Evolutionary conservation across 2,888 invertebrate genomes (phyloP).

Genomic region (Diplolepis rosae): DNA sequence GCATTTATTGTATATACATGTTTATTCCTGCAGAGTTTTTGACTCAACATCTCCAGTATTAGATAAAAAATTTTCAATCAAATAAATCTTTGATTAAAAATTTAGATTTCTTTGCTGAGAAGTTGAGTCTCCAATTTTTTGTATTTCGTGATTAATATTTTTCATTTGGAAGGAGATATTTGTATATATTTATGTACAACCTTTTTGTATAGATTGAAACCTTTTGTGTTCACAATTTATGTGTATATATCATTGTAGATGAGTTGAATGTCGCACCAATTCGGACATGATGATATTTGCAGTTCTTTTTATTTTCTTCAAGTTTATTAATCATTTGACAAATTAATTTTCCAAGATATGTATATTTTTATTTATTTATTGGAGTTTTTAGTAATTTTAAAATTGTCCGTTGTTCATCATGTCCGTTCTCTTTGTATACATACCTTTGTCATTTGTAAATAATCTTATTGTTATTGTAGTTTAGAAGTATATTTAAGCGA

Average conservation of each 20-base stretch:
- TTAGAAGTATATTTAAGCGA: not conserved
- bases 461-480: not conserved
- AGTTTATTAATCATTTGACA: not conserved
- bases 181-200: slow-evolving; percentile 14
- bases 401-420: no score
- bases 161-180: not conserved
- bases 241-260: slow-evolving; percentile 2
- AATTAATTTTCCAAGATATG: not conserved
- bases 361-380: not conserved
- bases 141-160: slow-evolving; percentile 50
- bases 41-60: slow-evolving; percentile 41
- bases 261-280: slow-evolving; percentile 15
- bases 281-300: not conserved
- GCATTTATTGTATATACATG: slow-evolving; percentile 36
- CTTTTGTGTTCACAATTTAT: slow-evolving; percentile 12
- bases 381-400: not conserved
- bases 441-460: not conserved
- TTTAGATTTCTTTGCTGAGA: not conserved
- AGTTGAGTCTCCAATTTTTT: not conserved
- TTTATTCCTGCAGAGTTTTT: slow-evolving; percentile 43
- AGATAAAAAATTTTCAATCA: not conserved
- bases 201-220: slow-evolving; percentile 17
- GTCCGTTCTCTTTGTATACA: not conserved
- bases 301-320: not conserved
- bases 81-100: not conserved